Evolutionary conservation across 2,113 vertebrate genomes (phyloP), one percentile per base, ranked within the genome.

Genomic region (Pao palembangensis): DNA sequence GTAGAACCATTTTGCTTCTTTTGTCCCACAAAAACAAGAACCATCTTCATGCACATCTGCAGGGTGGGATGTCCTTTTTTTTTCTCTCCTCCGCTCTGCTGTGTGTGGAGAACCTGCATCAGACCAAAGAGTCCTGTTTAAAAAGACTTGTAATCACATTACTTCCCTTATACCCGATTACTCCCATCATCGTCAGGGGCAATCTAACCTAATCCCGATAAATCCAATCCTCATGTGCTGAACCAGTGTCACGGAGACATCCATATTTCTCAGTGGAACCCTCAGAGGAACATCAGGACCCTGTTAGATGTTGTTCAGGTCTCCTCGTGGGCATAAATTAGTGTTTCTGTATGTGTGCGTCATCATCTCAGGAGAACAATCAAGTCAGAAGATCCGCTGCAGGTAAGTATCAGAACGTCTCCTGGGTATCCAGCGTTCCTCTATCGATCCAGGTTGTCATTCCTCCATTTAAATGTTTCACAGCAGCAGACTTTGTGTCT

Each of bases 1-100:
- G 58, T 5, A 4, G 25, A 34, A 17, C 7, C 14, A 56, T 57
- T 60, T 53, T 58, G 49, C 21, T 43, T 21, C 58, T 63, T 69
- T 59, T 55, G 38, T 43, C 49, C 41, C 47, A 66, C 34, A 17
- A 48, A 52, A 77, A 62, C 11, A 15, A 51, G 67, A 59, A 59
- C 68, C 60, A 62, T 75, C 51, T 64, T 51, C 34, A 52, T 48
- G n/a, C 56, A 76, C 67, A 79, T 84, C 69, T 71, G 69, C 55
- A 55, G 20, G 48, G 47, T 48, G 58, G 34, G 19, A 55, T 64
- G 64, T 46, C 25, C 51, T 57, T 5, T 42, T 28, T 8, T 28
- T 61, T 18, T 44, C 15, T 23, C 28, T 49, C 12, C 31, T 15
- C 51, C 14, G 28, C 28, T 51, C 44, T 61, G 18, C 8, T 42